Evolutionary conservation across 1,140 invertebrate species (phyloP).

Genomic region (Alviniconcha marisindica): DNA sequence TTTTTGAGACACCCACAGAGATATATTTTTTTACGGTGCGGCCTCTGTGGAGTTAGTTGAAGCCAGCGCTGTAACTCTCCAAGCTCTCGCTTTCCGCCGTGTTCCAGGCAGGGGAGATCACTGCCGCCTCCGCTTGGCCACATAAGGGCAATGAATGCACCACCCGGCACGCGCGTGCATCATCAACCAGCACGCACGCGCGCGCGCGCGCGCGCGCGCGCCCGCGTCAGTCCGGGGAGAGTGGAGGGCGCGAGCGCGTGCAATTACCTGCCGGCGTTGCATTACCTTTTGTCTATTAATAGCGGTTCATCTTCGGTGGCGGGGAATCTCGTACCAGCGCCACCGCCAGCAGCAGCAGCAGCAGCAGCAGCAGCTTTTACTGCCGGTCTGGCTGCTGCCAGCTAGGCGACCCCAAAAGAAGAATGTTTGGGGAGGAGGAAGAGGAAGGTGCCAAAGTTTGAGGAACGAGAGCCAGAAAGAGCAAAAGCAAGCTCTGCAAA

Average conservation of each 20-base stretch:
- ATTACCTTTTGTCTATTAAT: constrained; percentile 19
- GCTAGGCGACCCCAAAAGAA: background rate
- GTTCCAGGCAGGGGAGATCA: too few relatives aligned
- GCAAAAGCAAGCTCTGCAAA: too few relatives aligned
- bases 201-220: background rate
- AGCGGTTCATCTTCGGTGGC: background rate
- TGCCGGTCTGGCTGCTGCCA: too few relatives aligned
- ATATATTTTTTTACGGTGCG: too few relatives aligned
- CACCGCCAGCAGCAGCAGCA: too few relatives aligned
- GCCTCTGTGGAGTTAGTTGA: too few relatives aligned
- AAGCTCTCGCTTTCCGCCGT: too few relatives aligned
- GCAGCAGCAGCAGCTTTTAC: too few relatives aligned
- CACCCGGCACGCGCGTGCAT: background rate
- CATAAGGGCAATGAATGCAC: constrained; percentile 23
- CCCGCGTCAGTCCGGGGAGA: too few relatives aligned
- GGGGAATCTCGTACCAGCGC: background rate
- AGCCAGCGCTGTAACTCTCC: too few relatives aligned
- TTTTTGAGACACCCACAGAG: too few relatives aligned
- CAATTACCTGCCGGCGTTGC: constrained; percentile 19
- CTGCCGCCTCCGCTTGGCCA: constrained; percentile 28
- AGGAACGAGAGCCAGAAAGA: background rate
- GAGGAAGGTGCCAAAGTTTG: background rate
- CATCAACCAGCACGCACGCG: background rate
- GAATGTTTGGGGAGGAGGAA: background rate
- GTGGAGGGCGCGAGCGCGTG: constrained; percentile 7